Conservation (phyloP, 1,140 invertebrate species). For the Contarinia nasturtii region DNA sequence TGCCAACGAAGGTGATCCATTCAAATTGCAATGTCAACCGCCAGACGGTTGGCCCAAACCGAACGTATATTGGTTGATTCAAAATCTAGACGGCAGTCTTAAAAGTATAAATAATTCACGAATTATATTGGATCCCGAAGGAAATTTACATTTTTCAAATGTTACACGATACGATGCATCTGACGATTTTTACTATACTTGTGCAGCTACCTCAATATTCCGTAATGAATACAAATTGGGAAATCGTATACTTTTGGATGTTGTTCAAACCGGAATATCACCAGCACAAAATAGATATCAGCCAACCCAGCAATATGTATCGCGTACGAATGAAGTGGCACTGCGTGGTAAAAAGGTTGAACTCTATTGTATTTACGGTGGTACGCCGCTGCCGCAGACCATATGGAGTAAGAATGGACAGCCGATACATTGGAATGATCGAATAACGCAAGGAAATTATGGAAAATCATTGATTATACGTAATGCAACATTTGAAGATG, state of each 20-base stretch:
- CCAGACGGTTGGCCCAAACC: slow-evolving; percentile 90
- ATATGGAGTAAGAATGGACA: slow-evolving; percentile 69
- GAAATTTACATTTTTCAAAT: slow-evolving; percentile 86
- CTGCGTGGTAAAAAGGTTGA: slow-evolving; percentile 61
- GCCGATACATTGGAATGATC: slow-evolving; percentile 43
- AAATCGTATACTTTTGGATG: slow-evolving; percentile 59
- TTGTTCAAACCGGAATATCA: slow-evolving; percentile 53
- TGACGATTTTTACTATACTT: slow-evolving; percentile 69
- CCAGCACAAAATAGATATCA: slow-evolving; percentile 54
- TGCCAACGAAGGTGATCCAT: slow-evolving; percentile 72
- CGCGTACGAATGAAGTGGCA: slow-evolving; percentile 68
- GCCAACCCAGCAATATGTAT: slow-evolving; percentile 64
- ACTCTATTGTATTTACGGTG: slow-evolving; percentile 78
- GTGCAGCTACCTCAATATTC: slow-evolving; percentile 70
- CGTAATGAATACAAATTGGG: slow-evolving; percentile 82
- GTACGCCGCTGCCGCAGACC: slow-evolving; percentile 64
- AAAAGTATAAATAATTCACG: slow-evolving; percentile 80
- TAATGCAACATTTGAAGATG: slow-evolving; percentile 67
- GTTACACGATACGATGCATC: slow-evolving; percentile 69
- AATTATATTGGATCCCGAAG: slow-evolving; percentile 86
- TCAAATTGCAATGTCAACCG: slow-evolving; percentile 69
- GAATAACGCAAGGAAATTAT: slow-evolving; percentile 69
- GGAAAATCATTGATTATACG: slow-evolving; percentile 81
- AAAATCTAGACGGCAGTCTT: slow-evolving; percentile 54
- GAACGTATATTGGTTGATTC: slow-evolving; percentile 81